Base-by-base conservation (phyloP, 2,888 invertebrate genomes). In the Tachystola acroxantha region DNA sequence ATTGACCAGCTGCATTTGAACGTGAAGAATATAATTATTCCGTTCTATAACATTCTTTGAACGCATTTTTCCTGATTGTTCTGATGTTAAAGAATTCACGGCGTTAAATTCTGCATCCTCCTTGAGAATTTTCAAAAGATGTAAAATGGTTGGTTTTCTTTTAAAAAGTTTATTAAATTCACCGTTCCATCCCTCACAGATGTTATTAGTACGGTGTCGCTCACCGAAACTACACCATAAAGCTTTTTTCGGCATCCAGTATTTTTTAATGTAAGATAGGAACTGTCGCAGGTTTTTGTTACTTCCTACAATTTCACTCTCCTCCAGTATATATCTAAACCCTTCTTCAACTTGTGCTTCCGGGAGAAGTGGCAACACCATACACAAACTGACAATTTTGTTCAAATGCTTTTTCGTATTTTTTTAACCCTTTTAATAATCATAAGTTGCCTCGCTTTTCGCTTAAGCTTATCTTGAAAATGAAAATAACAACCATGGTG, bases 211-310 rank as follows among this genome's bases (percentile, higher is more conserved):
- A 4, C 35, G 24, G 11, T 36, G 36, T 26, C 32, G 19, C 26
- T 36, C 29, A 19, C 40, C 36, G 32, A 36, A 40, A 33, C 35
- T 35, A 36, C 38, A 42, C 42, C 36, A 42, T 25, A 38, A 26
- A 33, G 35, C 25, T 33, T 38, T 42, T 31, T 42, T 41, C 32
- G 41, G 37, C 41, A 41, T 37, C 41, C 37, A 41, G 32, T 36
- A 37, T 26, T 27, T 40, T 34, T 40, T 26, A 28, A 37, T 6
- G 11, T 13, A 19, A 22, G 16, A 16, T 16, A n/a, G n/a, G 16
- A 16, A 16, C 16, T 16, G 16, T 16, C 16, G 6, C 16, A 16
- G 16, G 16, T 16, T 16, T 16, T 16, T 16, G 16, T 16, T 16
- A 16, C 16, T 16, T 16, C 16, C 16, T 16, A 16, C 16, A 16